A percentile compares a stretch with the other conserved stretches of the same genome.
phyloP scores from a whole-genome alignment of 1,140 invertebrate species.

The Proctacanthus coquilletti region DNA sequence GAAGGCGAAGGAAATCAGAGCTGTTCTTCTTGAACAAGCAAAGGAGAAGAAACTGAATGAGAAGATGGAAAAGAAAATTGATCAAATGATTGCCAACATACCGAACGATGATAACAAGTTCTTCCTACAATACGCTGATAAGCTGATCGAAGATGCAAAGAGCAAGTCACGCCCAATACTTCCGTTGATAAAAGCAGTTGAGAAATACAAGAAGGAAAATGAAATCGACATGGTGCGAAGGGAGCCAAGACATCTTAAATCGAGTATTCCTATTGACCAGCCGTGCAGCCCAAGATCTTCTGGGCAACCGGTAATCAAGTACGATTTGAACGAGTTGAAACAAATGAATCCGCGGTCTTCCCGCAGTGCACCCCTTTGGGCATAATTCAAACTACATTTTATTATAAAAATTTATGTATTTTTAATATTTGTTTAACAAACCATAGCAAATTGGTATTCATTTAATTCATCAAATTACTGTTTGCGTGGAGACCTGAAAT shows the following conservation, averaged over 20 bases:
- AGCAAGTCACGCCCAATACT: constrained; percentile 15
- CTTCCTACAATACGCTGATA: constrained; percentile 24
- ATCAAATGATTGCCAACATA: constrained; percentile 1
- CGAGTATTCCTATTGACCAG: too few relatives aligned
- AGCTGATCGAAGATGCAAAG: constrained; percentile 18
- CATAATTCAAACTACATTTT: background rate
- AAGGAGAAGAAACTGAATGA: constrained; percentile 28
- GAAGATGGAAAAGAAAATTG: constrained; percentile 16
- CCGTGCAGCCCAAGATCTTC: background rate
- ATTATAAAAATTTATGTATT: too few relatives aligned
- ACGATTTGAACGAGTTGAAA: constrained; percentile 3
- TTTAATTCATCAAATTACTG: too few relatives aligned
- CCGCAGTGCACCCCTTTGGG: background rate
- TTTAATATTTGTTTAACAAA: too few relatives aligned
- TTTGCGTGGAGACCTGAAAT: too few relatives aligned
- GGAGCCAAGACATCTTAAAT: constrained; percentile 8
- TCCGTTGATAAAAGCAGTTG: constrained; percentile 18
- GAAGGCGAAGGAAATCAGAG: constrained; percentile 23
- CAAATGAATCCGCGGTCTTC: background rate
- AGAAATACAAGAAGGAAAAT: constrained; percentile 10
- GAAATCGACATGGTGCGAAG: constrained; percentile 8
- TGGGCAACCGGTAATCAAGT: background rate
- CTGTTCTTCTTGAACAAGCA: constrained; percentile 29
- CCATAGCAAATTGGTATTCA: too few relatives aligned
- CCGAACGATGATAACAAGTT: constrained; percentile 13